A percentile compares a stretch with the other conserved stretches of the same genome.
These are phyloP conservation scores for Taphrorychus bicolor DNA, from an alignment of 2,888 invertebrate species.

Conservation along the genomic window DNA sequence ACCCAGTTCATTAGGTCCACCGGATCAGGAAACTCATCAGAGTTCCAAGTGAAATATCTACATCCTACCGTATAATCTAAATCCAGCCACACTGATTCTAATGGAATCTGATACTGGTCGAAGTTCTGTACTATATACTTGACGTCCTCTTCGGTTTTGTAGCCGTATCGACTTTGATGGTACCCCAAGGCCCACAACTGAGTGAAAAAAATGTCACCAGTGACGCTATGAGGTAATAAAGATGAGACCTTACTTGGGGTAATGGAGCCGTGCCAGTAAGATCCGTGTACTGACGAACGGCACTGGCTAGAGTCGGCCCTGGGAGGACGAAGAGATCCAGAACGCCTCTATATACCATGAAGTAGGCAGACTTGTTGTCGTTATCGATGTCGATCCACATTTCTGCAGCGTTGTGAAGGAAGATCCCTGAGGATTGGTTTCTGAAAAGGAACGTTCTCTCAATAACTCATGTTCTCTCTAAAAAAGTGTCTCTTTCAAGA, in stretches of 20 bases:
- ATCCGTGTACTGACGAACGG: slow-evolving; percentile 82
- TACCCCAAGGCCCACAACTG: slow-evolving; percentile 49
- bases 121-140: slow-evolving; percentile 80
- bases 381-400: slow-evolving; percentile 89
- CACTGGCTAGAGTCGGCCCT: slow-evolving; percentile 84
- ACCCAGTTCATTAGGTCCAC: slow-evolving; percentile 68
- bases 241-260: slow-evolving; percentile 55
- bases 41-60: slow-evolving; percentile 85
- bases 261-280: slow-evolving; percentile 92
- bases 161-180: slow-evolving; percentile 70
- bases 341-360: slow-evolving; percentile 93
- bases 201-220: not conserved
- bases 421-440: slow-evolving; percentile 37
- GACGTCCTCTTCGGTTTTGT: slow-evolving; percentile 93
- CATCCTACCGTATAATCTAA: slow-evolving; percentile 97
- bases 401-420: slow-evolving; percentile 89
- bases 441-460: no score
- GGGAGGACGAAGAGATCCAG: slow-evolving; percentile 90
- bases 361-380: slow-evolving; percentile 71
- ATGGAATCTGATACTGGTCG: slow-evolving; percentile 88
- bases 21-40: slow-evolving; percentile 77
- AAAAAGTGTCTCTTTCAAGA: no score
- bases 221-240: not conserved
- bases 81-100: slow-evolving; percentile 97
- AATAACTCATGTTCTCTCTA: no score